A percentile compares a stretch with the other conserved stretches of the same genome.
Conservation (phyloP, 35 echinoderm and acorn worm species). For the Apostichopus californicus region DNA sequence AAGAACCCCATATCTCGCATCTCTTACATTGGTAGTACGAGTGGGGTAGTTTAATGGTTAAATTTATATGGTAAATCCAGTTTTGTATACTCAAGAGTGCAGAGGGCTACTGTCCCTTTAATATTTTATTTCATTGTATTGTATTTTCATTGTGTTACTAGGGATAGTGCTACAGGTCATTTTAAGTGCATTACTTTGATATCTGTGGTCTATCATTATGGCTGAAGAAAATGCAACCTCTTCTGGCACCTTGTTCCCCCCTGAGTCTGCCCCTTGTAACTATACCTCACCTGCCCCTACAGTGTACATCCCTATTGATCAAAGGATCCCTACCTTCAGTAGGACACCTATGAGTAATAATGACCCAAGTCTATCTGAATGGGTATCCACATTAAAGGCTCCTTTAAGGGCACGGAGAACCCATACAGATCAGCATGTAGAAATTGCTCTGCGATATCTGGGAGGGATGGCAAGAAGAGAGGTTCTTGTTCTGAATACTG, state of each 20-base stretch:
- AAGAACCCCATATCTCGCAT: neutral
- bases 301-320: slow-evolving; percentile 7
- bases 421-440: neutral
- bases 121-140: neutral
- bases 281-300: neutral
- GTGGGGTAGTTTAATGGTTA: neutral
- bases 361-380: neutral
- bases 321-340: neutral
- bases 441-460: neutral
- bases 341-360: neutral
- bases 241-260: neutral
- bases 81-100: neutral
- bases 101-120: neutral
- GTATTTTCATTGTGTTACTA: neutral
- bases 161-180: neutral
- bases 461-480: slow-evolving; percentile 30
- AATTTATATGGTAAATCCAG: neutral
- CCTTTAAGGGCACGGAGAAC: slow-evolving; percentile 9
- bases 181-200: no score
- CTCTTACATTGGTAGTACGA: neutral
- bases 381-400: neutral
- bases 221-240: neutral
- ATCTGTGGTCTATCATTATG: neutral
- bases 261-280: neutral
- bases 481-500: neutral